Percentiles rank a stretch among this genome's conserved stretches.
phyloP scores from a whole-genome alignment of 2,113 vertebrate genomes.

The Agelaius tricolor region DNA sequence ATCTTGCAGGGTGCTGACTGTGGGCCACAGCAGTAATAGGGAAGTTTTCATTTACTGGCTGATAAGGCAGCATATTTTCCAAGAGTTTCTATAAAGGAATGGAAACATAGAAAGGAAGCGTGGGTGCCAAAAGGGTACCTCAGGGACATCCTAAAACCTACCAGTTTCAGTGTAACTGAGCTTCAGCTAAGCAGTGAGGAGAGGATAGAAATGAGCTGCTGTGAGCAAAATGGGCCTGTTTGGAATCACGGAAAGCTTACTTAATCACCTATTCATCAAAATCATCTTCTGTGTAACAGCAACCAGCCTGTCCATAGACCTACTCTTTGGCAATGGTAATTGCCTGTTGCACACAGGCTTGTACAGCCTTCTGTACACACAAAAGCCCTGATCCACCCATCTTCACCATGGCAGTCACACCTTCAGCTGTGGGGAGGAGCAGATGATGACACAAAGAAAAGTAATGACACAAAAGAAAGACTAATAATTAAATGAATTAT shows the following conservation, averaged over 20 bases:
- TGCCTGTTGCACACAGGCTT: neutral
- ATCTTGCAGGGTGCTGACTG: neutral
- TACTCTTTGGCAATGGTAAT: neutral
- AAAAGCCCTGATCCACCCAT: neutral
- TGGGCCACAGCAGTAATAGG: neutral
- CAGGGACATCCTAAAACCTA: neutral
- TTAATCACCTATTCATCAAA: neutral
- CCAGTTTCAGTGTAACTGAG: neutral
- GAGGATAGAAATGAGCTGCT: neutral
- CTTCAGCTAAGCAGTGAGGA: neutral
- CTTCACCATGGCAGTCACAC: neutral
- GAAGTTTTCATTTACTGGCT: neutral
- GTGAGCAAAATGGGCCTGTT: neutral
- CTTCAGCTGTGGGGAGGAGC: neutral
- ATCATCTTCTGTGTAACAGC: neutral
- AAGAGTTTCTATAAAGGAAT: neutral
- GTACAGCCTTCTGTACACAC: neutral
- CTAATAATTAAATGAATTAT: neutral
- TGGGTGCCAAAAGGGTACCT: neutral
- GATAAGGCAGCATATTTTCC: neutral
- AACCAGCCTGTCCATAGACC: neutral
- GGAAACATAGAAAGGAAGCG: accelerated
- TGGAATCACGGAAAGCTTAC: neutral
- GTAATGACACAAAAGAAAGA: neutral
- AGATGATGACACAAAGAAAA: neutral